phyloP scores from a whole-genome alignment of 2,113 vertebrate genomes.

The Heterotis niloticus region DNA sequence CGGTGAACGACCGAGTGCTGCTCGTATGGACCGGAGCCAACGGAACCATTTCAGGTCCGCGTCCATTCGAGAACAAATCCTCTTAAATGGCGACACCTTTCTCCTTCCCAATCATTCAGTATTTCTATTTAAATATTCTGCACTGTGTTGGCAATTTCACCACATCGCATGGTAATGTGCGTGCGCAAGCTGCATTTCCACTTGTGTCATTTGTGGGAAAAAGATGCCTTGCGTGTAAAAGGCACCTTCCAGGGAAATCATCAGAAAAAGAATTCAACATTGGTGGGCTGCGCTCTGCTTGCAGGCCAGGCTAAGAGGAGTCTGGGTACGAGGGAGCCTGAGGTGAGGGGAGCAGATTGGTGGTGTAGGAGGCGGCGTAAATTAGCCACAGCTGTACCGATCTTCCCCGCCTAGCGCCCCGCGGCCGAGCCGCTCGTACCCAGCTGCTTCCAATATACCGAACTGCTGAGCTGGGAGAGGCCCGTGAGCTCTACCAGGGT shows the following conservation, averaged over 20 bases:
- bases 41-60: too few species aligned
- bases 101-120: too few species aligned
- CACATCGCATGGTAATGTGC: too few species aligned
- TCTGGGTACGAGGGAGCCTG: slow-evolving; percentile 1
- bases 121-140: too few species aligned
- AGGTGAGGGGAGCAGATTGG: slow-evolving; percentile 10
- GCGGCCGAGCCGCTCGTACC: not conserved
- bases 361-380: not conserved
- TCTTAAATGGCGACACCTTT: too few species aligned
- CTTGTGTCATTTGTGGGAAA: too few species aligned
- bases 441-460: slow-evolving; percentile 37
- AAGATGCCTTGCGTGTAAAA: too few species aligned
- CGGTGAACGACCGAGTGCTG: too few species aligned
- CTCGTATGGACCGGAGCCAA: too few species aligned
- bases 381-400: slow-evolving; percentile 21
- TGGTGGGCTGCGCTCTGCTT: not conserved
- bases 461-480: slow-evolving; percentile 43
- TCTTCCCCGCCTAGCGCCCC: not conserved
- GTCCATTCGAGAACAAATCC: too few species aligned
- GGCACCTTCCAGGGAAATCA: too few species aligned
- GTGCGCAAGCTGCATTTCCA: not conserved
- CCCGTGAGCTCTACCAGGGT: slow-evolving; percentile 29
- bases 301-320: slow-evolving; percentile 1
- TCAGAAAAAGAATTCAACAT: not conserved
- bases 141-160: too few species aligned